phyloP scores from a whole-genome alignment of 2,113 vertebrate species.

The Gobius niger region DNA sequence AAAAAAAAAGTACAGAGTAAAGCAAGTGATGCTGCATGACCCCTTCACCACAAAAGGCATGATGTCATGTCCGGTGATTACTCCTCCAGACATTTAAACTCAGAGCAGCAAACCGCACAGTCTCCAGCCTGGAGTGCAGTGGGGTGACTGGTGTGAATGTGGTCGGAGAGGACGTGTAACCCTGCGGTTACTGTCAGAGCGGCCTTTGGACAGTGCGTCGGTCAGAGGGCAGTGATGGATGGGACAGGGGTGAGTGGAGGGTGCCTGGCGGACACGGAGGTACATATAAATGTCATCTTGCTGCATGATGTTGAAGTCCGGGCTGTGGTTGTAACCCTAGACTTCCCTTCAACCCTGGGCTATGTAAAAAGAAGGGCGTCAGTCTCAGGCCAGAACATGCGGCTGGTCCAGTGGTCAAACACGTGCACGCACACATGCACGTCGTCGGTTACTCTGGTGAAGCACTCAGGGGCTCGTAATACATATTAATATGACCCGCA shows the following conservation, averaged over 20 bases:
- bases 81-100: conserved; percentile 51
- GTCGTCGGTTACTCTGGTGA: conserved; percentile 8
- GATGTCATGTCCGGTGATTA: conserved; percentile 60
- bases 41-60: conserved; percentile 51
- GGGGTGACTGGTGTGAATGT: conserved; percentile 5
- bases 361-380: conserved; percentile 55
- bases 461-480: neutral
- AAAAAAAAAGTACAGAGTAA: conserved; percentile 54
- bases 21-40: conserved; percentile 20
- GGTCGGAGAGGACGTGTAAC: conserved; percentile 20
- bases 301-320: conserved; percentile 53
- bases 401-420: conserved; percentile 34
- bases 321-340: conserved; percentile 66
- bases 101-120: conserved; percentile 34
- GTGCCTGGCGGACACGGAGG: conserved; percentile 45
- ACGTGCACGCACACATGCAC: neutral
- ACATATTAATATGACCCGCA: conserved; percentile 15
- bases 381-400: conserved; percentile 48
- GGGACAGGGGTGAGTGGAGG: conserved; percentile 25
- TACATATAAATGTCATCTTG: conserved; percentile 57
- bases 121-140: neutral
- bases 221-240: conserved; percentile 55
- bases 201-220: conserved; percentile 30
- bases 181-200: conserved; percentile 32
- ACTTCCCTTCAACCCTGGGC: conserved; percentile 57